A percentile compares a stretch with the other conserved stretches of the same genome.
Conservation (phyloP, 2,888 invertebrate species). For the Aethes cnicana region DNA sequence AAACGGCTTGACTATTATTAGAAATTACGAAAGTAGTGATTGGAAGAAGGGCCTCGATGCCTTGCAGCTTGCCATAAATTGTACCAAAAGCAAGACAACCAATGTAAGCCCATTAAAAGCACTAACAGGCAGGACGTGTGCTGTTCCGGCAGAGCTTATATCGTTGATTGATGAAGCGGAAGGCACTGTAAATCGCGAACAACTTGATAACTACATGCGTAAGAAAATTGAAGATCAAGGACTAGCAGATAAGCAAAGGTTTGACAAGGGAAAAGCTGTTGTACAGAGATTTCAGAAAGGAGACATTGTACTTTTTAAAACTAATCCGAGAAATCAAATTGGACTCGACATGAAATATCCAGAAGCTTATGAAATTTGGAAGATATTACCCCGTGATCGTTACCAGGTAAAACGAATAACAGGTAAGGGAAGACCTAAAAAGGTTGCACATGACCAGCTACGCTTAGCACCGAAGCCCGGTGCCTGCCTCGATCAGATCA, state of each 20-base stretch:
- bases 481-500: neutral
- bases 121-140: too few relatives aligned
- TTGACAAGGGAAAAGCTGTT: constrained; percentile 25
- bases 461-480: constrained; percentile 2
- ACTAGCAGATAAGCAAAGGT: constrained; percentile 23
- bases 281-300: constrained; percentile 29
- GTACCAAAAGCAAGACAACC: constrained; percentile 30
- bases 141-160: too few relatives aligned
- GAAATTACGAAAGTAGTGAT: too few relatives aligned
- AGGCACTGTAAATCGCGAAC: too few relatives aligned
- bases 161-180: too few relatives aligned
- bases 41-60: constrained; percentile 30
- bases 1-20: too few relatives aligned
- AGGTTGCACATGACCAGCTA: constrained; percentile 5
- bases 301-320: neutral
- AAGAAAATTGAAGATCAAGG: constrained; percentile 7
- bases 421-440: constrained; percentile 6
- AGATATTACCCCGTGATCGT: neutral
- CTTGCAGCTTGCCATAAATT: too few relatives aligned
- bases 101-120: constrained; percentile 32
- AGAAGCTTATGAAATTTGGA: constrained; percentile 3
- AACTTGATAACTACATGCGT: constrained; percentile 14
- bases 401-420: neutral
- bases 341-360: too few relatives aligned
- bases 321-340: neutral